Evolutionary conservation across 2,113 vertebrate species (phyloP), one percentile per base, ranked within the genome.

Genomic region (Electrona antarctica): DNA sequence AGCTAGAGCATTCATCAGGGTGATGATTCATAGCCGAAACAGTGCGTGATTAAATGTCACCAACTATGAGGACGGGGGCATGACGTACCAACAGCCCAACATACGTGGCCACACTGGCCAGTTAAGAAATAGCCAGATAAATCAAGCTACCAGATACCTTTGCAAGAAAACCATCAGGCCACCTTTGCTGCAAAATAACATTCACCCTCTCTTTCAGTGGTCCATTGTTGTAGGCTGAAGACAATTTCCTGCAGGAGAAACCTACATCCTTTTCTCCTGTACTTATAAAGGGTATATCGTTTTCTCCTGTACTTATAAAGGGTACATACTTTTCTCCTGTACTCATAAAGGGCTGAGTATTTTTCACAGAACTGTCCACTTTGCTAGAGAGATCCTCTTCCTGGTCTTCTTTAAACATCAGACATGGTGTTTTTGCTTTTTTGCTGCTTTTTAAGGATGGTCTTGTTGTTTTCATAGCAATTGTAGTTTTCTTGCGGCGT

Each of bases 141-240:
- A n/a, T n/a, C n/a, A n/a, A n/a, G n/a, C n/a, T n/a, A n/a, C n/a
- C n/a, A n/a, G n/a, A n/a, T 57, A 90, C 90, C 82, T 76, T 70
- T 12, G 64, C 52, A 56, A 56, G 33, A 58, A 65, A 61, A 41
- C 64, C 29, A 4, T 0, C 12, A 15, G 68, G 29, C 33, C 63
- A 41, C 0, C 50, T 71, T 15, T 73, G 78, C 64, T 63, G 69
- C 49, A 92, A 59, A 70, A 92, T 86, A 0, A 0, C 7, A 8
- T 58, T 74, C 47, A 92, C 89, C 46, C 84, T 80, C 5, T 86
- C 77, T 77, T 47, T 70, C 0, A 92, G 86, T 15, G 69, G 49
- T 64, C 49, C 15, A 13, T 4, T 49, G 2, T 14, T 7, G n/a
- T 28, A 14, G 8, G 9, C 11, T 3, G 62, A 4, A 14, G 41